These are phyloP conservation scores for Latheticus oryzae DNA, from an alignment of 2,888 invertebrate genomes.

Conservation along the genomic window DNA sequence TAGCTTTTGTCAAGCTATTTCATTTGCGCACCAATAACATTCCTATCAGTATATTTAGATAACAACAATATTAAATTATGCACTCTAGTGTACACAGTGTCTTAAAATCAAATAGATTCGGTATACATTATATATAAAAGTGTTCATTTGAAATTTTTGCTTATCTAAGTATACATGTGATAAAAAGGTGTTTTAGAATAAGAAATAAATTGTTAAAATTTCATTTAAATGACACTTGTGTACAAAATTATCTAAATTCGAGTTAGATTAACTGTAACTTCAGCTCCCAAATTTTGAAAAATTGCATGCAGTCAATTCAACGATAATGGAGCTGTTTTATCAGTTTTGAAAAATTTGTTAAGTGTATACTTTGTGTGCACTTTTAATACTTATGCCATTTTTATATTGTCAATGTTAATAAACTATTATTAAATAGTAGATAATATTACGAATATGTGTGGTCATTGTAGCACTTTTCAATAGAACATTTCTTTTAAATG, in stretches of 20 bases:
- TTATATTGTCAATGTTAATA: slow-evolving; percentile 42
- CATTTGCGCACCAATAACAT: slow-evolving; percentile 13
- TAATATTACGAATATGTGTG: slow-evolving; percentile 36
- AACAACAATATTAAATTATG: slow-evolving; percentile 24
- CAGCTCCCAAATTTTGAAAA: slow-evolving; percentile 19
- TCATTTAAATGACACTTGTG: slow-evolving; percentile 21
- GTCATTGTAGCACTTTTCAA: slow-evolving; percentile 38
- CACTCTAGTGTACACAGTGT: slow-evolving; percentile 24
- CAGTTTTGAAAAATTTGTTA: too few relatives aligned
- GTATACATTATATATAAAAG: slow-evolving; percentile 12
- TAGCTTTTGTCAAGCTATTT: slow-evolving; percentile 25
- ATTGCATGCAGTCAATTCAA: slow-evolving; percentile 18
- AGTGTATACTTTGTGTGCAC: slow-evolving; percentile 33
- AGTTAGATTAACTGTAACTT: too few relatives aligned
- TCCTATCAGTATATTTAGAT: slow-evolving; percentile 33
- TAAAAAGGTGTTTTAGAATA: slow-evolving; percentile 22
- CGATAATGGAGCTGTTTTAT: too few relatives aligned
- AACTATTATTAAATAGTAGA: slow-evolving; percentile 36
- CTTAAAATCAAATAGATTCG: slow-evolving; percentile 16
- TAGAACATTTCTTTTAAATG: slow-evolving; percentile 22
- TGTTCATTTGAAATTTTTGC: slow-evolving; percentile 31
- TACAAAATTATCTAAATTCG: slow-evolving; percentile 28
- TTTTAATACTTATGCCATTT: slow-evolving; percentile 38
- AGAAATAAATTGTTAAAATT: slow-evolving; percentile 18
- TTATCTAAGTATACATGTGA: slow-evolving; percentile 36